Base-by-base conservation (phyloP, 2,113 vertebrate genomes). In the Lophotis ruficrista region DNA sequence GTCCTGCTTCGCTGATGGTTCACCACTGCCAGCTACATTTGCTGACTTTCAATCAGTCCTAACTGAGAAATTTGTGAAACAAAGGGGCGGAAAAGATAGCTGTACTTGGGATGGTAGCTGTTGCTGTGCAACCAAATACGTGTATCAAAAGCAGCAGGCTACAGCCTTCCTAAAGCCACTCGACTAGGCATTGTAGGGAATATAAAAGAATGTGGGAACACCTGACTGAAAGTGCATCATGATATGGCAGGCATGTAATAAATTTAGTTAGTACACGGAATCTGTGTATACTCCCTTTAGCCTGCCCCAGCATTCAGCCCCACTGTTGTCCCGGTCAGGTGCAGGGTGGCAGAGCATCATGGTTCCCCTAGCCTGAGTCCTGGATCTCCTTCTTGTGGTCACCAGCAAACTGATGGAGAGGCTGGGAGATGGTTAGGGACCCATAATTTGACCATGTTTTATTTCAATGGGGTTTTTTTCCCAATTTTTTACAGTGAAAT, bases 1-100 rank as follows among this genome's bases (percentile, higher is more conserved):
- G 35, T 79, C 96, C 64, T 56, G 47, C 75, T 60, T 85, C 62
- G 71, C 81, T 45, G 35, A 33, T 61, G 14, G 33, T 89, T 94
- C 82, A 35, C 21, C 53, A 17, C 48, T 28, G 35, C 69, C 51
- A 91, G 86, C 27, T 81, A 58, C 8, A 14, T 79, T 79, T 82
- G 35, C 35, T 72, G 77, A 81, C 37, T 90, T 90, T 90, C 47
- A 62, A 5, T 83, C 76, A 72, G n/a, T 65, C 37, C 56, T 76
- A 56, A 45, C 27, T 64, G 69, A 89, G n/a, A 83, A 22, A 94
- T 84, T 70, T 89, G n/a, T 73, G 43, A 88, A 35, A 41, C 4
- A 1, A 38, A 76, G 31, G 12, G 23, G 9, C 2, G 7, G 76
- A 65, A 96, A 70, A 62, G 4, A 47, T 1, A 80, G 35, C n/a